Evolutionary conservation across 2,888 invertebrate species (phyloP).

Genomic region (Cataglyphis albicans): DNA sequence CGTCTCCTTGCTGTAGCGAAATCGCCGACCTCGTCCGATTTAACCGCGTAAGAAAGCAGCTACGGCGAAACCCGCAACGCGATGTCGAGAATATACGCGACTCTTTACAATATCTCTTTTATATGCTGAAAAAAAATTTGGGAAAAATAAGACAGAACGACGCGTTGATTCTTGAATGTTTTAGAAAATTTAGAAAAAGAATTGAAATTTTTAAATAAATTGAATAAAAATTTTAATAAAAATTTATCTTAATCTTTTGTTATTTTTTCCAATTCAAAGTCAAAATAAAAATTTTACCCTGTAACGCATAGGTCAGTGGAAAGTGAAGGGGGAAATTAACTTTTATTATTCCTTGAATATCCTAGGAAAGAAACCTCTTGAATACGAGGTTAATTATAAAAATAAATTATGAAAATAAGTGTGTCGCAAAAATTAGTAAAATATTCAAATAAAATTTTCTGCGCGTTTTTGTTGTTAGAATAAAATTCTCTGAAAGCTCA

Average conservation of each 20-base stretch:
- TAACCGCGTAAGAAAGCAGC: conserved; percentile 12
- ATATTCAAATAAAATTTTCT: neutral
- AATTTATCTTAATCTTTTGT: neutral
- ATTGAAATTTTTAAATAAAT: neutral
- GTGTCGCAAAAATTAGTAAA: neutral
- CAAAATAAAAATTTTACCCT: neutral
- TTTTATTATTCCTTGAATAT: neutral
- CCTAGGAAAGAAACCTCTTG: neutral
- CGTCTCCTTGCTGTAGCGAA: conserved; percentile 21
- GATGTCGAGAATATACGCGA: neutral
- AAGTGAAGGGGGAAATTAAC: neutral
- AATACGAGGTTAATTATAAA: neutral
- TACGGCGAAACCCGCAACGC: neutral
- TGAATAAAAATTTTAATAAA: neutral
- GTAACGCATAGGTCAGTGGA: neutral
- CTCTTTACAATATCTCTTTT: neutral
- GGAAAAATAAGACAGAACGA: neutral
- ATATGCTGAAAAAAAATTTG: neutral
- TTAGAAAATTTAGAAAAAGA: neutral
- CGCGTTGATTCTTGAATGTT: neutral
- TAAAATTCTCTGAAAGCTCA: neutral
- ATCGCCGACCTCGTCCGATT: conserved; percentile 40
- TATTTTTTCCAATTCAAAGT: neutral
- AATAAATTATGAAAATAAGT: neutral
- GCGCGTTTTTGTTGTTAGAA: neutral